These are phyloP conservation scores for Ornithoptera alexandrae DNA, from an alignment of 2,888 invertebrate genomes.

Conservation along the genomic window DNA sequence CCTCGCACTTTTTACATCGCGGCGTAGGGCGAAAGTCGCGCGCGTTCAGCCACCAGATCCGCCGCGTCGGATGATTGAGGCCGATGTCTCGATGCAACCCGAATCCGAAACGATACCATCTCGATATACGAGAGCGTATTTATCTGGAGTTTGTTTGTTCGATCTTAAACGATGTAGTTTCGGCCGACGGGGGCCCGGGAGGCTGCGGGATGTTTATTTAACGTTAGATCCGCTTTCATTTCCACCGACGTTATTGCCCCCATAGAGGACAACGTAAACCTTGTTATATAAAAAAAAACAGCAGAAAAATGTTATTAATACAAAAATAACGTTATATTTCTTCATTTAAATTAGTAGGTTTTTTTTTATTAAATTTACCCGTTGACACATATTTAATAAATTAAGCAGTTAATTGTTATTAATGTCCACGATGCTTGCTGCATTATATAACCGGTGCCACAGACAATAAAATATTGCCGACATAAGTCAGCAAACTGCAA, in stretches of 20 bases:
- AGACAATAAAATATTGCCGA: too few relatives aligned
- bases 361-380: too few relatives aligned
- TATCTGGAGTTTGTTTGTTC: constrained; percentile 50
- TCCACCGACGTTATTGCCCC: constrained; percentile 8
- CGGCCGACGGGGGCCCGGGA: constrained; percentile 4
- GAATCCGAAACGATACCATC: constrained; percentile 52
- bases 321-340: too few relatives aligned
- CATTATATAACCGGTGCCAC: too few relatives aligned
- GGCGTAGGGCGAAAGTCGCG: background rate
- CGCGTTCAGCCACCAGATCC: constrained; percentile 18
- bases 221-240: constrained; percentile 8
- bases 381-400: too few relatives aligned
- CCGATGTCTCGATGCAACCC: constrained; percentile 37
- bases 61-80: constrained; percentile 35
- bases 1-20: constrained; percentile 5
- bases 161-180: constrained; percentile 26
- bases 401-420: too few relatives aligned
- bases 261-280: background rate
- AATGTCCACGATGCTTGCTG: too few relatives aligned
- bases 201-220: constrained; percentile 8
- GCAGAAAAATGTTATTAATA: too few relatives aligned
- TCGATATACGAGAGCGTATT: constrained; percentile 60
- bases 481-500: background rate
- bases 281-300: too few relatives aligned
- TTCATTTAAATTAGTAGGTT: too few relatives aligned